Base-by-base conservation (phyloP, 2,797 vertebrate genomes). In the Schizopygopsis pylzovi region DNA sequence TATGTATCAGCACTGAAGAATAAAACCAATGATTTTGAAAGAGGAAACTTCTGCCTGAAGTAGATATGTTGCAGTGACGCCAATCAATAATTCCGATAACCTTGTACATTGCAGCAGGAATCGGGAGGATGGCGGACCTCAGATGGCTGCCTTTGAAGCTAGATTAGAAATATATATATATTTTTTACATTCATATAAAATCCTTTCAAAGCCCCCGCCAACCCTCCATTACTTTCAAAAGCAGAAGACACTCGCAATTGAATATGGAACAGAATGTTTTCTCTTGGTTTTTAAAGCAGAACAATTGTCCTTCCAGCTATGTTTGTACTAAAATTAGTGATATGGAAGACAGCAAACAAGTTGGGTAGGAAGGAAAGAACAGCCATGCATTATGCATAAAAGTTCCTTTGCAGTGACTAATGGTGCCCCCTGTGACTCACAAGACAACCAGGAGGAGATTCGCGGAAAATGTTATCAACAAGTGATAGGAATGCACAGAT, bases 311-410 rank as follows among this genome's bases (percentile, higher is more conserved):
- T 84, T 79, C 61, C 47, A 79, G 87, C 87, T 89, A 89, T 88
- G 86, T 88, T 82, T 88, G 85, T 76, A 86, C 84, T 86, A 76
- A 87, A 88, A 90, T 87, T 82, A 82, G 87, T 85, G 81, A 79
- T 85, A 85, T 70, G 71, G 77, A 86, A 81, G 82, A 88, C 86
- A 82, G 87, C 83, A 88, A 89, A 82, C 85, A 84, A 73, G 37
- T 67, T 41, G 22, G 79, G 63, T 79, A 85, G 73, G 75, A 20
- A 71, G 75, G 49, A 70, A 80, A 65, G 54, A 82, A 80, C 56
- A 83, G 52, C 18, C 72, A 88, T 88, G 86, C 82, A 89, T 90
- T 89, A 89, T 87, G 82, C 83, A 89, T 88, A 80, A 87, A 78
- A 84, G 70, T 73, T 86, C 78, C 67, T 87, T 82, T 54, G 63